Base-by-base conservation (phyloP, 2,888 invertebrate genomes). In the Crocallis elinguaria region DNA sequence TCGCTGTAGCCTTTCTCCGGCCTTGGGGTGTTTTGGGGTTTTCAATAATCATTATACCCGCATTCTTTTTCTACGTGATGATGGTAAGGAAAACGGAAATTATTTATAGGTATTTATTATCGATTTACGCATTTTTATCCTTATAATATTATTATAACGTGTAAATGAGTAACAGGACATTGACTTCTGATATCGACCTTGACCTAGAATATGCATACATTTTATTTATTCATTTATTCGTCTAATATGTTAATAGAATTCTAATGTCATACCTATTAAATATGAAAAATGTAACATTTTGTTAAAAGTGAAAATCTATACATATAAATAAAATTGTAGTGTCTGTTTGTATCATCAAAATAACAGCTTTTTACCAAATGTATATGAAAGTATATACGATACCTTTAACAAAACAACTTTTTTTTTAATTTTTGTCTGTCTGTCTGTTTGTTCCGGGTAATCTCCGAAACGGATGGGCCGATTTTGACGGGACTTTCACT, bases 81-180 rank as follows among this genome's bases (percentile, higher is more conserved):
- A 1, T 30, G 9, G 6, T 7, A 32, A 48, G 39, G 48, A 48
- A 39, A 48, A 48, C 32, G 38, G 14, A 29, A n/a, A 1, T 38
- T 0, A 11, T 19, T n/a, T 35, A 21, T 25, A 21, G 11, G 12
- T 27, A 27, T 35, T 11, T 37, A 58, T 35, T 39, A 21, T 9
- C 12, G 17, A 44, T 64, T 56, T 53, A 50, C 46, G 12, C 45
- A 21, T 9, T 17, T 41, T 69, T 67, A 61, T 72, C 69, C 69
- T 73, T 58, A 59, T 27, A n/a, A n/a, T n/a, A n/a, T n/a, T n/a
- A n/a, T n/a, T n/a, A n/a, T n/a, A n/a, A n/a, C n/a, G n/a, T n/a
- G n/a, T n/a, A n/a, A n/a, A 27, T 39, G 35, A 27, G 11, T 35
- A 38, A 60, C 25, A 57, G 60, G 50, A 23, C 68, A 59, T 14